Evolutionary conservation across 2,113 vertebrate genomes (phyloP).

Genomic region (Pao palembangensis): DNA sequence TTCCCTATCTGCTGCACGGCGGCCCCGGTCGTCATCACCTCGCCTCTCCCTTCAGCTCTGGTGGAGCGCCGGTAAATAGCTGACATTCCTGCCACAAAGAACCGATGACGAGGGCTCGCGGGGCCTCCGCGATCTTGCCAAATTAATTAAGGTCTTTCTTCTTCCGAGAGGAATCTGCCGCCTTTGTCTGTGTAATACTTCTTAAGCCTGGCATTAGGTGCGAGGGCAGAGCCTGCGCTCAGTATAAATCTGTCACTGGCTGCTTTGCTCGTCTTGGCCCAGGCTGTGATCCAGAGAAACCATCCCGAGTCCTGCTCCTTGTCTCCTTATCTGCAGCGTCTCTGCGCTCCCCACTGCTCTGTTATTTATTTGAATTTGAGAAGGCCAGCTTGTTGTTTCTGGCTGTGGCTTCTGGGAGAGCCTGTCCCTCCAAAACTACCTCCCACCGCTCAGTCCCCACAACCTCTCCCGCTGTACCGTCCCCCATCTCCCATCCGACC

Average conservation of each 20-base stretch:
- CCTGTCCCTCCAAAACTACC: slow-evolving; percentile 29
- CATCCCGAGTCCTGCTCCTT: slow-evolving; percentile 36
- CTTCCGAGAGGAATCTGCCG: slow-evolving; percentile 29
- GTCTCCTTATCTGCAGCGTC: slow-evolving; percentile 53
- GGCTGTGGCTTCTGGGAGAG: slow-evolving; percentile 52
- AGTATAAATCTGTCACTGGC: slow-evolving; percentile 71
- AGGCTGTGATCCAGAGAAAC: slow-evolving; percentile 42
- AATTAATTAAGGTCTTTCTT: slow-evolving; percentile 79
- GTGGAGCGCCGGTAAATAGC: slow-evolving; percentile 75
- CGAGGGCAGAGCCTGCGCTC: slow-evolving; percentile 41
- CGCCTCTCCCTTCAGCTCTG: slow-evolving; percentile 51
- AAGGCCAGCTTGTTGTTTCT: slow-evolving; percentile 75
- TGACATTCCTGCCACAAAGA: slow-evolving; percentile 80
- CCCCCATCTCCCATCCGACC: slow-evolving; percentile 29
- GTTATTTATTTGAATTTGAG: slow-evolving; percentile 77
- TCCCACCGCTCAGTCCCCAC: slow-evolving; percentile 31
- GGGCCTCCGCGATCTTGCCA: slow-evolving; percentile 67
- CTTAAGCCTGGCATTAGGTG: slow-evolving; percentile 67
- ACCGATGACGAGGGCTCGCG: slow-evolving; percentile 68
- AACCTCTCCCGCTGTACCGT: not conserved
- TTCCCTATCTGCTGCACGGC: slow-evolving; percentile 71
- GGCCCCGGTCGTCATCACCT: slow-evolving; percentile 79
- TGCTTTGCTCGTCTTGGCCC: slow-evolving; percentile 52
- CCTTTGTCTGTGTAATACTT: slow-evolving; percentile 61
- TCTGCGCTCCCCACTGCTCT: slow-evolving; percentile 46